These are phyloP conservation scores for Eolophus roseicapilla DNA, from an alignment of 2,113 vertebrate genomes.

Conservation along the genomic window DNA sequence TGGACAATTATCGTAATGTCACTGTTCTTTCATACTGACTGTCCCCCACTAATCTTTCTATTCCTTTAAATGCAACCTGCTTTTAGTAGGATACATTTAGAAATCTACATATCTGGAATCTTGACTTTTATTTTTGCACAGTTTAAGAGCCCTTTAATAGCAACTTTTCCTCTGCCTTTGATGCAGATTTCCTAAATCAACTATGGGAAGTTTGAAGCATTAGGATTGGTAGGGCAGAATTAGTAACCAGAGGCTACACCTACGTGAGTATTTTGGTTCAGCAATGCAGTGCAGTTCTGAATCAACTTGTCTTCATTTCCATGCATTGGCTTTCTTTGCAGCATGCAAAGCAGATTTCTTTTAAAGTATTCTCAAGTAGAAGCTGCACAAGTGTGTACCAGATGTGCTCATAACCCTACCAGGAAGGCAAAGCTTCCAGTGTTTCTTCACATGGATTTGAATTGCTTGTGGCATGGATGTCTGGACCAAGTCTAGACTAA, in stretches of 20 bases:
- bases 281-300: neutral
- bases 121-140: neutral
- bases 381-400: neutral
- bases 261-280: neutral
- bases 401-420: rapidly evolving
- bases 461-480: neutral
- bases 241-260: neutral
- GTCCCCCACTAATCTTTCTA: neutral
- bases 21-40: neutral
- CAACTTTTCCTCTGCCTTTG: neutral
- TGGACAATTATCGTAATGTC: neutral
- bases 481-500: neutral
- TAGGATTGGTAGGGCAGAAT: neutral
- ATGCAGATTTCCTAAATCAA: neutral
- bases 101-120: neutral
- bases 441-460: neutral
- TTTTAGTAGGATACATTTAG: neutral
- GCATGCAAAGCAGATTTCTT: neutral
- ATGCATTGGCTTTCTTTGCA: neutral
- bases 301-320: neutral
- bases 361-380: neutral
- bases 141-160: neutral
- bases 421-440: neutral
- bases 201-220: neutral
- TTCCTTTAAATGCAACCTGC: neutral